Conservation (phyloP, 2,888 invertebrate species). For the Gortyna flavago region DNA sequence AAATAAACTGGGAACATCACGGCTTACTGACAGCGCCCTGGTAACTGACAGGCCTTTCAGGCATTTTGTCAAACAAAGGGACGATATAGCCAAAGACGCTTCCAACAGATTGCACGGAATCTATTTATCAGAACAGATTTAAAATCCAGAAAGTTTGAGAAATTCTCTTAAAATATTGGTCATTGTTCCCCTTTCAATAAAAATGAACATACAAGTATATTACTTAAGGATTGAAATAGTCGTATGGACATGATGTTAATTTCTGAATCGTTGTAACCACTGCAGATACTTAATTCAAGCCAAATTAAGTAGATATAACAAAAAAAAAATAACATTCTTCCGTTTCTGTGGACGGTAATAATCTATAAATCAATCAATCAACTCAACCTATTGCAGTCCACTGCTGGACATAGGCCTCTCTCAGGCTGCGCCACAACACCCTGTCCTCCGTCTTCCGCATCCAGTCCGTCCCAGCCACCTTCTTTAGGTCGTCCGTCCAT, state of each 20-base stretch:
- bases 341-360: constrained; percentile 13
- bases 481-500: too few species aligned
- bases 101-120: constrained; percentile 28
- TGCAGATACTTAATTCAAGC: not conserved
- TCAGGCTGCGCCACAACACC: too few species aligned
- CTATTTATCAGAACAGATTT: constrained; percentile 40
- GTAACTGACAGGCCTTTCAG: constrained; percentile 33
- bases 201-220: not conserved
- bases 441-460: too few species aligned
- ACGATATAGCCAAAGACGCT: constrained; percentile 34
- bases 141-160: constrained; percentile 14
- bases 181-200: not conserved
- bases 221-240: not conserved
- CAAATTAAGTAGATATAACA: not conserved
- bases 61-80: constrained; percentile 55
- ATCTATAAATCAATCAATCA: constrained; percentile 25
- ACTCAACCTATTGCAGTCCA: too few species aligned
- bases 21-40: constrained; percentile 31
- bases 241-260: not conserved
- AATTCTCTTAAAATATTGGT: not conserved
- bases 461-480: too few species aligned
- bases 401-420: too few species aligned
- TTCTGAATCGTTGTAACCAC: not conserved
- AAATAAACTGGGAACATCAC: constrained; percentile 47
- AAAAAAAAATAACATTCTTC: too few species aligned